These are phyloP conservation scores for Cataglyphis hispanica DNA, from an alignment of 1,140 invertebrate genomes.

Conservation along the genomic window DNA sequence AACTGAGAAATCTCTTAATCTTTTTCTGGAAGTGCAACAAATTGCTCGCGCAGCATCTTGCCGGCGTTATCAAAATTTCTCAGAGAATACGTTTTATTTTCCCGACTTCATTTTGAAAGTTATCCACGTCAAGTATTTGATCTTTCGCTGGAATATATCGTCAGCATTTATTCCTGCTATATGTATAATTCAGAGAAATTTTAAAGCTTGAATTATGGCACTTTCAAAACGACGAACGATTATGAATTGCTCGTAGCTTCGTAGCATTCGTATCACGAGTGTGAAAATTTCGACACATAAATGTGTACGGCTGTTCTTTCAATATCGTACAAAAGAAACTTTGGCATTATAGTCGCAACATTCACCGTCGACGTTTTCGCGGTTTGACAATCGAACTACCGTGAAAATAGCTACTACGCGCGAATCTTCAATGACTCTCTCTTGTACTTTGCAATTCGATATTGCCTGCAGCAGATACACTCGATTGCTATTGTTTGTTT, in stretches of 20 bases:
- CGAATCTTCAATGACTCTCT: constrained; percentile 30
- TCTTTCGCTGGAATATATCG: constrained; percentile 21
- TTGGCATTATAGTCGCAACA: not conserved
- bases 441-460: constrained; percentile 19
- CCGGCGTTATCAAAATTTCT: not conserved
- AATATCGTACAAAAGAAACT: not conserved
- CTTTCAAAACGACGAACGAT: constrained; percentile 7
- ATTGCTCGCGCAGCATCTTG: constrained; percentile 12
- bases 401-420: not conserved
- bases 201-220: constrained; percentile 35
- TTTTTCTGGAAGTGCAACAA: constrained; percentile 16
- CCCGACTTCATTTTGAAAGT: not conserved
- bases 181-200: constrained; percentile 34
- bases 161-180: not conserved
- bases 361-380: not conserved
- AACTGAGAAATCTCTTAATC: constrained; percentile 11
- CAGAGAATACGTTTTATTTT: constrained; percentile 2
- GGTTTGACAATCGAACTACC: not conserved
- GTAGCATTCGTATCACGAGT: not conserved
- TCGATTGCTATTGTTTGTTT: constrained; percentile 58
- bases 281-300: not conserved
- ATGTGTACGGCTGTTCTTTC: not conserved
- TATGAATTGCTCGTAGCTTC: not conserved
- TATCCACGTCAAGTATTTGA: not conserved
- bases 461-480: constrained; percentile 24